Evolutionary conservation across 2,797 vertebrate genomes (phyloP).

Genomic region (Poeciliopsis turneri): DNA sequence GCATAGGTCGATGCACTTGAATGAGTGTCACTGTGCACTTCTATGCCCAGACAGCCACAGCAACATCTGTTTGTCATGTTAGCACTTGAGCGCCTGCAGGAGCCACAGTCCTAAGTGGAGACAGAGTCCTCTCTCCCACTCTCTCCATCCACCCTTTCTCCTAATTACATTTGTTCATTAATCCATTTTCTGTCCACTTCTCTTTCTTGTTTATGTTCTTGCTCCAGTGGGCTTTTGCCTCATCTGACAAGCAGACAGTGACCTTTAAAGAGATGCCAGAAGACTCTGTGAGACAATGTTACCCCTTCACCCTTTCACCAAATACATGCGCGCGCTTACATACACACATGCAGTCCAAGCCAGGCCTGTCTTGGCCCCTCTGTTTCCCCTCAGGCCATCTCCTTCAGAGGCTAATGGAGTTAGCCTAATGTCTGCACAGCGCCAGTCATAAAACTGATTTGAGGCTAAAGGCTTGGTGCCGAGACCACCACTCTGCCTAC

Average conservation of each 20-base stretch:
- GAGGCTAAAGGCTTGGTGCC: slow-evolving; percentile 80
- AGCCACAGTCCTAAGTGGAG: slow-evolving; percentile 77
- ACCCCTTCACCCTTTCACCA: slow-evolving; percentile 65
- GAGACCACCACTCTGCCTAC: slow-evolving; percentile 76
- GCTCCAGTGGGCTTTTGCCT: slow-evolving; percentile 74
- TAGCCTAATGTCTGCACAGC: slow-evolving; percentile 82
- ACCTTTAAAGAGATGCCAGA: slow-evolving; percentile 84
- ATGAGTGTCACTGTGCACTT: slow-evolving; percentile 29
- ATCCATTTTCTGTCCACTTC: slow-evolving; percentile 83
- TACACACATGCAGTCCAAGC: slow-evolving; percentile 19
- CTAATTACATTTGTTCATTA: slow-evolving; percentile 85
- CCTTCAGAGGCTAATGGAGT: slow-evolving; percentile 81
- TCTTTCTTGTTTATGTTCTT: slow-evolving; percentile 78
- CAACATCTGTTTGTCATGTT: slow-evolving; percentile 84
- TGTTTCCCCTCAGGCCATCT: slow-evolving; percentile 75
- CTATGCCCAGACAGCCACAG: slow-evolving; percentile 62
- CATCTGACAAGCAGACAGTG: slow-evolving; percentile 75
- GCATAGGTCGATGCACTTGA: slow-evolving; percentile 28
- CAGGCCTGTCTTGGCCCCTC: slow-evolving; percentile 66
- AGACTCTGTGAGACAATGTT: slow-evolving; percentile 76
- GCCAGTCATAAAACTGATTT: slow-evolving; percentile 85
- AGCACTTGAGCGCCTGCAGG: slow-evolving; percentile 80
- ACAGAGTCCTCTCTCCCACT: slow-evolving; percentile 75
- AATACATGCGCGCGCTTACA: slow-evolving; percentile 7
- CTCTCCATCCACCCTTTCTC: slow-evolving; percentile 73